Base-by-base conservation (phyloP, 2,113 vertebrate species). In the Xenopus borealis region DNA sequence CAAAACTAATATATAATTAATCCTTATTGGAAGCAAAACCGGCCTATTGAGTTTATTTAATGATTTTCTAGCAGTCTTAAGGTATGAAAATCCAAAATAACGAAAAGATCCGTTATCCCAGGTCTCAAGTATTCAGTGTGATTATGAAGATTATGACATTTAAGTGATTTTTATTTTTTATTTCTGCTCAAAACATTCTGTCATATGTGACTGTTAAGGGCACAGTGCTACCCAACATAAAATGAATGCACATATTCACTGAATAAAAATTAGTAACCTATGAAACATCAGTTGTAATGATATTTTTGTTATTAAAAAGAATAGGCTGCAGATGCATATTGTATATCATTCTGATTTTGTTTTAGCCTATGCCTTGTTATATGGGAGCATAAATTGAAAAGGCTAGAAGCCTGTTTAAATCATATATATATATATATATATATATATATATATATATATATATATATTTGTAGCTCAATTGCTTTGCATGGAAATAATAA, bases 401-500 rank as follows among this genome's bases (percentile, higher is more conserved):
- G 61, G 72, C 11, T 12, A 20, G 46, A 64, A 72, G 18, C 59
- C 78, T 80, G 71, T 57, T 8, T 17, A 78, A 46, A 10, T 75
- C 75, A 44, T 68, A 73, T 69, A 57, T 68, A 74, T 66, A 67
- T 85, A 44, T 81, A 73, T 69, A 57, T 68, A 74, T 66, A 67
- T 85, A 44, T 81, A 44, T 68, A 73, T 69, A 57, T 68, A 74
- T 66, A 67, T 85, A 44, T 81, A 44, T 68, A 73, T 69, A 57
- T 68, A 74, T 66, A 67, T 85, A 44, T 81, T 79, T 74, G 67
- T 80, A 13, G 62, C 59, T 82, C 88, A 88, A 83, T 84, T 86
- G 86, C 88, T 85, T 84, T 81, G 81, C 82, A 80, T 79, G 75
- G 75, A 65, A 85, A 80, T 72, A 75, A 81, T 87, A 74, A 65